Base-by-base conservation (phyloP, 2,888 invertebrate species). In the Caenorhabditis wallacei region DNA sequence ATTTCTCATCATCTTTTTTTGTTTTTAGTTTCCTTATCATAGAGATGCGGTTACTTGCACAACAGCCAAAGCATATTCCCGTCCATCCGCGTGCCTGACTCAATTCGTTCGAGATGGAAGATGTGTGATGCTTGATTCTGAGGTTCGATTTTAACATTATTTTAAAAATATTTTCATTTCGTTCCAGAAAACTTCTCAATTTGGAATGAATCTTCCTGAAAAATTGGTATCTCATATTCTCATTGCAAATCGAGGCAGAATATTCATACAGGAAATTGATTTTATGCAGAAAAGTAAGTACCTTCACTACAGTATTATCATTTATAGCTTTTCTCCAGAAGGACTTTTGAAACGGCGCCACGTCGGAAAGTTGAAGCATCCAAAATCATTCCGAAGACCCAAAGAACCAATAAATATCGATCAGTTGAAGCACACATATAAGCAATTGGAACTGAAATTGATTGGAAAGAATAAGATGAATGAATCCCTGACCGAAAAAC, bases 41-140 rank as follows among this genome's bases (percentile, higher is more conserved):
- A 95, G 95, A 93, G 94, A 97, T 81, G 56, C 81, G 0, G 72
- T 82, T 24, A 79, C 82, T 1, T 96, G 98, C 26, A 97, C 98
- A 0, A 97, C 98, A 0, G 96, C 97, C 0, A 97, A 98, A 93
- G 97, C 84, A 13, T 86, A 97, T 87, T 97, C 97, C 22, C 94
- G 98, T 0, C 98, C 98, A 0, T 97, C 98, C 0, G 96, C 97
- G 0, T 99, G 98, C 92, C 94, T 99, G 68, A 98, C 98, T 59
- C 97, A 97, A 93, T 99, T 99, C 93, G 93, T 99, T n/a, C 94
- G 98, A 0, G 96, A 96, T 91, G 98, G 98, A 11, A 90, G 89
- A 64, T 85, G 78, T 70, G 92, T 92, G 40, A 83, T 91, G 85
- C 84, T 92, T 37, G 91, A 92, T 74, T 80, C 89, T 3, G 76